Base-by-base conservation (phyloP, 1,140 invertebrate genomes). In the Hyles vespertilio region DNA sequence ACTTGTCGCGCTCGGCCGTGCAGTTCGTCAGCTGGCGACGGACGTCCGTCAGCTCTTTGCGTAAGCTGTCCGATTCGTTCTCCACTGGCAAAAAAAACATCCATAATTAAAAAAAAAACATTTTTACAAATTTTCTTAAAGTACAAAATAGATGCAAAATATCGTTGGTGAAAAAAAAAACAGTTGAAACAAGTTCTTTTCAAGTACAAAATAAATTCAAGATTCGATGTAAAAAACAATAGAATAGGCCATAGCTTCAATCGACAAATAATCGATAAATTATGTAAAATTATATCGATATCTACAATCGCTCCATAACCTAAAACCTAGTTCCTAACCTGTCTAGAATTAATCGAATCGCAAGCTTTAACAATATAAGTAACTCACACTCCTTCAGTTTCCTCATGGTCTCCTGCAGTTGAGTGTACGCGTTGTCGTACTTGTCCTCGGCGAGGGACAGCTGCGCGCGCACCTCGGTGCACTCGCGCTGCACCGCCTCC, bases 1-100 rank as follows among this genome's bases (percentile, higher is more conserved):
- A 94, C 75, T 96, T 96, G 74, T 98, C 96, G 56, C 96, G 94
- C 83, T 97, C 97, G 56, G 94, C 94, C 62, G 91, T 93, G 69
- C 94, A 93, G 79, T 96, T 95, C 12, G 93, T 92, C 52, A 97
- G 89, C 69, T 94, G 93, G 1, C 96, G 91, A 32, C 95, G 92
- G 2, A 93, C 91, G 71, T 98, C 96, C 0, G 94, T 94, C 33
- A 98, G 78, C 74, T 98, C 96, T 80, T 97, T 96, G 54, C 95
- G 91, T n/a, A 94, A 78, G 57, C 91, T 90, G 63, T 96, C 95
- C 1, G 92, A 91, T 47, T 91, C 91, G 70, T 94, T 95, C 80
- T 96, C 95, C 68, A 91, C 94, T 96, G 73, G 7, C 74, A 85
- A 59, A 57, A n/a, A n/a, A 68, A 58, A 79, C 74, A 40, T 40